Conservation (phyloP, 2,888 invertebrate genomes). For the Lepeophtheirus nordmannii region DNA sequence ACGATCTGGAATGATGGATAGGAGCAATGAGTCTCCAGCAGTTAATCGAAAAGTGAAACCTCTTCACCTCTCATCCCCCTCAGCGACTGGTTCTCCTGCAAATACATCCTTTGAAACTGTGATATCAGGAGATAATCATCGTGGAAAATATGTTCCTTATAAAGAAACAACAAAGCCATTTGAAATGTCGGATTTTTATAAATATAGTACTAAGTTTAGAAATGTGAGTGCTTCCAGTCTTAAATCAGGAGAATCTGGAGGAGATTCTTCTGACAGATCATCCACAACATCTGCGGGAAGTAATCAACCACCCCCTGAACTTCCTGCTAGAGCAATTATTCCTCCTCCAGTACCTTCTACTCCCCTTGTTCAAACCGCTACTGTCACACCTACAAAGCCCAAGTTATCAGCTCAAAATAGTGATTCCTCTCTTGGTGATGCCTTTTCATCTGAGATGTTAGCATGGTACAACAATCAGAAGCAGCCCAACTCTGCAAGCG, state of each 20-base stretch:
- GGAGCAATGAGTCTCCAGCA: conserved; percentile 18
- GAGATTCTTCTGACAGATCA: conserved; percentile 29
- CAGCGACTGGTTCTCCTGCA: conserved; percentile 20
- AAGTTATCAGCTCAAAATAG: conserved; percentile 27
- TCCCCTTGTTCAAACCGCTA: neutral
- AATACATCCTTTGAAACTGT: conserved; percentile 9
- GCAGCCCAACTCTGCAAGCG: neutral
- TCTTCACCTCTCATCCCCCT: neutral
- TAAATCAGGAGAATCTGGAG: conserved; percentile 29
- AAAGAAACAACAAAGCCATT: conserved; percentile 83
- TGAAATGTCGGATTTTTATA: conserved; percentile 95
- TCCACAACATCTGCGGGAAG: conserved; percentile 27
- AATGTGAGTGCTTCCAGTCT: conserved; percentile 32
- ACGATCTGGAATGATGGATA: neutral
- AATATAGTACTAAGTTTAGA: conserved; percentile 81
- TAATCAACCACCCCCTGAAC: conserved; percentile 29
- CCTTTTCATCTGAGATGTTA: conserved; percentile 43
- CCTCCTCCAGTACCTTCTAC: neutral
- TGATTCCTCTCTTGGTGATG: conserved; percentile 35
- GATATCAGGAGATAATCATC: neutral
- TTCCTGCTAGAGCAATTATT: conserved; percentile 26
- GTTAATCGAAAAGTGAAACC: conserved; percentile 20
- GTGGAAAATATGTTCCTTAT: conserved; percentile 42
- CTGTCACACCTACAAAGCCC: conserved; percentile 14
- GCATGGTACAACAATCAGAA: conserved; percentile 38